These are phyloP conservation scores for Octodon degus DNA, from an alignment of 2,113 vertebrate genomes.

Conservation along the genomic window DNA sequence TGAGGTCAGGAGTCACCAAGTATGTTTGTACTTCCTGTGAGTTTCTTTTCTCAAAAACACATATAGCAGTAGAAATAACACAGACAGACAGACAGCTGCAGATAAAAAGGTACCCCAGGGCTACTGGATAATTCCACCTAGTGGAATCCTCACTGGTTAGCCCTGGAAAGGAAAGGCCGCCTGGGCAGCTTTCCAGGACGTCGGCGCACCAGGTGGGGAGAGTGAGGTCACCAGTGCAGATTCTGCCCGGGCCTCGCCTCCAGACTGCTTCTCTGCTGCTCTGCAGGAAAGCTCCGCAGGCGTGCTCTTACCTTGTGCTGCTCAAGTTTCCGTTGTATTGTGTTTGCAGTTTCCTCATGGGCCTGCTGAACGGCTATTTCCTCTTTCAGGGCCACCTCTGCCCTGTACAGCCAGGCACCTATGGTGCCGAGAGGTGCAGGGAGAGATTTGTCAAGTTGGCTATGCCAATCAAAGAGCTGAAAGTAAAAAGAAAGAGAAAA, in stretches of 20 bases:
- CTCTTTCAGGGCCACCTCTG: slow-evolving; percentile 93
- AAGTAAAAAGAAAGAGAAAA: slow-evolving; percentile 69
- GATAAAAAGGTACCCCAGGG: neutral
- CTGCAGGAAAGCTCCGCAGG: neutral
- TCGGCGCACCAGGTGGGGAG: fast-evolving
- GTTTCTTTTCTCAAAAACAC: neutral
- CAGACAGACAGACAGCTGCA: neutral
- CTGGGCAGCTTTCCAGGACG: neutral
- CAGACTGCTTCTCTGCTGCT: fast-evolving
- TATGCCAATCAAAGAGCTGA: slow-evolving; percentile 97
- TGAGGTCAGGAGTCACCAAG: neutral
- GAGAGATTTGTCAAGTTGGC: slow-evolving; percentile 95
- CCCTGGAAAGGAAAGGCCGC: neutral
- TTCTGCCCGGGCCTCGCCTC: neutral
- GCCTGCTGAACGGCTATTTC: slow-evolving; percentile 94
- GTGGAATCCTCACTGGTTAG: neutral
- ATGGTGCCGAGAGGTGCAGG: slow-evolving; percentile 96
- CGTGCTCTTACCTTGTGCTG: slow-evolving; percentile 91
- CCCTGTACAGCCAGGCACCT: slow-evolving; percentile 95
- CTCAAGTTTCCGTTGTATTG: slow-evolving; percentile 93
- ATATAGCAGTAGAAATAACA: neutral
- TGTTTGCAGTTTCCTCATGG: slow-evolving; percentile 96
- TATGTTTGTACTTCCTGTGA: neutral
- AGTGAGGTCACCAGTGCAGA: fast-evolving
- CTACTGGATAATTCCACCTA: neutral